Evolutionary conservation across 2,113 vertebrate genomes (phyloP), one percentile per base, ranked within the genome.

Genomic region (Lontra canadensis): DNA sequence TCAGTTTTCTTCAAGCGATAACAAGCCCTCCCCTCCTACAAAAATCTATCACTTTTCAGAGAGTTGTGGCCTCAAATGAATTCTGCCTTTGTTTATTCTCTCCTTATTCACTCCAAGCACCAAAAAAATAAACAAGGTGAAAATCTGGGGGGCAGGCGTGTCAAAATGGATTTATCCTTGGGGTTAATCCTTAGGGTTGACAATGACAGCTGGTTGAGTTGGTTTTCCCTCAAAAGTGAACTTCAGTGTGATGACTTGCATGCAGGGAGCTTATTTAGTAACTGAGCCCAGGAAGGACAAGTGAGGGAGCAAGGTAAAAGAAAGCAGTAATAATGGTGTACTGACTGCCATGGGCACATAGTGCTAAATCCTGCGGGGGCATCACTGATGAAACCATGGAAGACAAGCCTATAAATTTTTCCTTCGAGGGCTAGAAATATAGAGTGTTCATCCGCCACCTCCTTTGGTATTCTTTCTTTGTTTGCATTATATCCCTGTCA

Each of bases 81-180:
- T 90, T 96, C 80, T 55, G 4, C 18, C 52, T 47, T 9, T 80
- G 21, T 90, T 95, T 29, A 23, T 55, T 93, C 63, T 90, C 20
- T 94, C 74, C 14, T 93, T 87, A 88, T 95, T 96, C 91, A 78
- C 14, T 91, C 26, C 15, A 86, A 57, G 6, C 17, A 76, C 63
- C 10, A 55, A n/a, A 39, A 39, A 59, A 39, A 44, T n/a, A 79
- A 69, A 61, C 44, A 17, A 81, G 9, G 59, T 44, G 26, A 80
- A 93, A 78, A 12, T 57, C 73, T 39, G 12, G 12, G 25, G 23
- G 25, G 59, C 7, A 1, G 59, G 79, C 0, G 0, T 55, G 65
- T 63, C 65, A 78, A 83, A 74, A 69, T 34, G 29, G 31, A 84
- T 74, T 94, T 57, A 67, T 59, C 49, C 31, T 92, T 15, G 59